A percentile compares a stretch with the other conserved stretches of the same genome.
Evolutionary conservation across 2,113 vertebrate genomes (phyloP).

Genomic region (Syngnathoides biaculeatus): DNA sequence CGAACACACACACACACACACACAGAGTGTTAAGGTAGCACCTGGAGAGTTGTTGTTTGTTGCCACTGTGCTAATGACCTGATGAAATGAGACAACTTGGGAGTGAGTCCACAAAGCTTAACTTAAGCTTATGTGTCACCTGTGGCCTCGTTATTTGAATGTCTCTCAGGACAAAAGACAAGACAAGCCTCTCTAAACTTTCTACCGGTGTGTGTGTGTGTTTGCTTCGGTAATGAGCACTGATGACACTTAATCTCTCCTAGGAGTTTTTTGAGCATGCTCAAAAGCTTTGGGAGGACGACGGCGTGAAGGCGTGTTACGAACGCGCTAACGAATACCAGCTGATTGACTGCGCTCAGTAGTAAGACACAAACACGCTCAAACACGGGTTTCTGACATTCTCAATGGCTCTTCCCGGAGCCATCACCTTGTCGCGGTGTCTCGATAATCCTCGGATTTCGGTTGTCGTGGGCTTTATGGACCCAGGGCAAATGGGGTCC

Average conservation of each 20-base stretch:
- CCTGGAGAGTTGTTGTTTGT: slow-evolving; percentile 55
- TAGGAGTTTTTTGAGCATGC: slow-evolving; percentile 75
- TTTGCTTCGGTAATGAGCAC: not conserved
- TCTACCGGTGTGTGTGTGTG: not conserved
- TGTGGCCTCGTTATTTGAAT: slow-evolving; percentile 54
- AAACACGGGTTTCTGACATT: no score
- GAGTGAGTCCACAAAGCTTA: slow-evolving; percentile 1
- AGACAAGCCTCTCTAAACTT: slow-evolving; percentile 30
- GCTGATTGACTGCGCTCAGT: slow-evolving; percentile 75
- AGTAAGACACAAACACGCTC: slow-evolving; percentile 48
- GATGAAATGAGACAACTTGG: slow-evolving; percentile 51
- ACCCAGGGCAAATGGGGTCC: no score
- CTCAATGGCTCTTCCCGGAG: no score
- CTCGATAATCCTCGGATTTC: no score
- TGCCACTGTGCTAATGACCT: slow-evolving; percentile 60
- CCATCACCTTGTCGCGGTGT: no score
- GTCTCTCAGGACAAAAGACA: slow-evolving; percentile 33
- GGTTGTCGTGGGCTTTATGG: no score
- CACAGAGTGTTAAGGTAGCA: not conserved
- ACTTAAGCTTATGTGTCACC: slow-evolving; percentile 21
- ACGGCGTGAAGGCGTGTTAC: slow-evolving; percentile 67
- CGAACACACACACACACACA: slow-evolving; percentile 7
- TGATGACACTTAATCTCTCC: not conserved
- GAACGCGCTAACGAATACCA: slow-evolving; percentile 75
- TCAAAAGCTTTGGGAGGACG: slow-evolving; percentile 71